These are phyloP conservation scores for Bubo bubo DNA, from an alignment of 2,113 vertebrate genomes.

Conservation along the genomic window DNA sequence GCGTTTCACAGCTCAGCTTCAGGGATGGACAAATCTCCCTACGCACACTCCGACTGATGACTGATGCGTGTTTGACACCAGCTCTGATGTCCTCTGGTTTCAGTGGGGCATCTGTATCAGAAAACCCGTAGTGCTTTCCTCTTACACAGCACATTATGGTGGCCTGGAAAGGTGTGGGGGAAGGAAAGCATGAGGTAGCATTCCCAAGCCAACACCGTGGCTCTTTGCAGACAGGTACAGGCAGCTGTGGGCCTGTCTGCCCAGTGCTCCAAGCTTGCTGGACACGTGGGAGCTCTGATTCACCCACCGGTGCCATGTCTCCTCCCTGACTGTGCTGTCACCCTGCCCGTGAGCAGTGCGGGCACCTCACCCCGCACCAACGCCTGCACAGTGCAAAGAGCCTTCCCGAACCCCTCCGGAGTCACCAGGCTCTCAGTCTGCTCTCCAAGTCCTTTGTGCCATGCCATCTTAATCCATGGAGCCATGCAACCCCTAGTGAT, in stretches of 20 bases:
- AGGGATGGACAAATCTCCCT: neutral
- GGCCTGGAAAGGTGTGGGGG: neutral
- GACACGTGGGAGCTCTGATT: neutral
- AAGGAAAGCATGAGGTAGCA: neutral
- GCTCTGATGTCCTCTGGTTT: neutral
- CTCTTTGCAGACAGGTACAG: neutral
- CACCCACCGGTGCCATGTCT: neutral
- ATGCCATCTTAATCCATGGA: neutral
- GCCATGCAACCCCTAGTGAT: neutral
- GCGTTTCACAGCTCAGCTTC: neutral
- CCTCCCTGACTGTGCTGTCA: accelerated
- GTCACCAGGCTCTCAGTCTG: neutral
- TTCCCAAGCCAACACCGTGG: neutral
- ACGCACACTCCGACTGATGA: accelerated
- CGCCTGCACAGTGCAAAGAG: neutral
- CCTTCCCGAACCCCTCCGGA: neutral
- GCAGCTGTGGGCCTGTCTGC: neutral
- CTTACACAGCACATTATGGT: accelerated
- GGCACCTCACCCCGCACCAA: accelerated
- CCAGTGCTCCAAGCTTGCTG: neutral
- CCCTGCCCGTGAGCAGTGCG: neutral
- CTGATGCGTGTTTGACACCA: neutral
- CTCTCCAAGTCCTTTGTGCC: neutral
- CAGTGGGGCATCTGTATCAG: neutral
- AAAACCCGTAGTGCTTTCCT: neutral